phyloP scores from a whole-genome alignment of 2,113 vertebrate genomes.

The Leucopsar rothschildi region DNA sequence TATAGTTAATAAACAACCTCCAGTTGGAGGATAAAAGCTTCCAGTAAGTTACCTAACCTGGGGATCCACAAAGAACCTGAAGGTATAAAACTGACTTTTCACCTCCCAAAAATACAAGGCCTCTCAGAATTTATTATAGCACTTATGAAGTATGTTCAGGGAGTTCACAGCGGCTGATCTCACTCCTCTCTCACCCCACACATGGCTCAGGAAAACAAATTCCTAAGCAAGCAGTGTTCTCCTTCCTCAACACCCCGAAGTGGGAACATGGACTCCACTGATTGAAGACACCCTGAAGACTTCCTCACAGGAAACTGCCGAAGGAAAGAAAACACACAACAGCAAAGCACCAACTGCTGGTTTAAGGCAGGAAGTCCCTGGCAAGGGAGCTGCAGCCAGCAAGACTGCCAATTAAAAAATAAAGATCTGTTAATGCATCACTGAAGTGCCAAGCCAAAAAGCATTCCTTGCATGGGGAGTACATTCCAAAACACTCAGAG shows the following conservation, averaged over 20 bases:
- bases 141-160: not conserved
- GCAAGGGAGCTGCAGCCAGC: not conserved
- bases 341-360: not conserved
- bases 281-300: not conserved
- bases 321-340: not conserved
- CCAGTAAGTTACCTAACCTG: not conserved
- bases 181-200: not conserved
- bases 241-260: not conserved
- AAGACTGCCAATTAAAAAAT: not conserved
- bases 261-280: rapidly evolving
- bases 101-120: not conserved
- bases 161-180: not conserved
- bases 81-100: not conserved
- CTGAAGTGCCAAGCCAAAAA: not conserved
- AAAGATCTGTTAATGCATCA: not conserved
- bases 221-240: not conserved
- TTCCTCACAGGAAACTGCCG: not conserved
- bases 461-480: not conserved
- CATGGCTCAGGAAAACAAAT: not conserved
- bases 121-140: not conserved
- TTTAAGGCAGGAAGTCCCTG: not conserved
- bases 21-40: not conserved
- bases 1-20: not conserved
- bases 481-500: not conserved
- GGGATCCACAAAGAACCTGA: not conserved